These are phyloP conservation scores for Plutella xylostella DNA, from an alignment of 2,888 invertebrate genomes.

Conservation along the genomic window DNA sequence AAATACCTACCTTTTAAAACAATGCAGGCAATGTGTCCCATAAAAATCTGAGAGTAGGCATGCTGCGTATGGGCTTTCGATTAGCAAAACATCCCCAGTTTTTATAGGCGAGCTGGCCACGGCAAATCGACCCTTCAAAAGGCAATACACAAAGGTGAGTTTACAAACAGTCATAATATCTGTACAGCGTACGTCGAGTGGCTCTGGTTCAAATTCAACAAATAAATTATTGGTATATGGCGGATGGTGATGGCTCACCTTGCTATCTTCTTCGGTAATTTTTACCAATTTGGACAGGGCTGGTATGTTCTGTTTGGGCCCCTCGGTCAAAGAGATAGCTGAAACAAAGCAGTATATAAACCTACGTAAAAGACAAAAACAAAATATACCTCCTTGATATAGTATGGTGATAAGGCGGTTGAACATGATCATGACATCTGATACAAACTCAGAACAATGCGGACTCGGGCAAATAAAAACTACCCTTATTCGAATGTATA, in stretches of 20 bases:
- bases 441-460: too few relatives aligned
- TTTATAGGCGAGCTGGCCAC: constrained; percentile 72
- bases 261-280: constrained; percentile 68
- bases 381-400: too few relatives aligned
- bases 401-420: too few relatives aligned
- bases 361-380: too few relatives aligned
- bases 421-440: too few relatives aligned
- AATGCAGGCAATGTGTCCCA: constrained; percentile 85
- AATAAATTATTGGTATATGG: too few relatives aligned
- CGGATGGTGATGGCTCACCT: constrained; percentile 43
- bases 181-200: too few relatives aligned
- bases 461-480: too few relatives aligned
- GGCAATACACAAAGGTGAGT: constrained; percentile 2
- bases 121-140: constrained; percentile 78
- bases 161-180: too few relatives aligned
- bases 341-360: too few relatives aligned
- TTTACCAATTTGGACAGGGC: constrained; percentile 71
- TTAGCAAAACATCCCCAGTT: constrained; percentile 79
- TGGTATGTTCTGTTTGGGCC: constrained; percentile 63
- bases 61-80: constrained; percentile 80
- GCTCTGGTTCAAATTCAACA: too few relatives aligned
- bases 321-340: constrained; percentile 53
- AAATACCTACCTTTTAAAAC: constrained; percentile 74
- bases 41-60: constrained; percentile 79
- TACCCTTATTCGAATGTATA: too few relatives aligned